Conservation (phyloP, 2,113 vertebrate species). For the Spheniscus mendiculus region DNA sequence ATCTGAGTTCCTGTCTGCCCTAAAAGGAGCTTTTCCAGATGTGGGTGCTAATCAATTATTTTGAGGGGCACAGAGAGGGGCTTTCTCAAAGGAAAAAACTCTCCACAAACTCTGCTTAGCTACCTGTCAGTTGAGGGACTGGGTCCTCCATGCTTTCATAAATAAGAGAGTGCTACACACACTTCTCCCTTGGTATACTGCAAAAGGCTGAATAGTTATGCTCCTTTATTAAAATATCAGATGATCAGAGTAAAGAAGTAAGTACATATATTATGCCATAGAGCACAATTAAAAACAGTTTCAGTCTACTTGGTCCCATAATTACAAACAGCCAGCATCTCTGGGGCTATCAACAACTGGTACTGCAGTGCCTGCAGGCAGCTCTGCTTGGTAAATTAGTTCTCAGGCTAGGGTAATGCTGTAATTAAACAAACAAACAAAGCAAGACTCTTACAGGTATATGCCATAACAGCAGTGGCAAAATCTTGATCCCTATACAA, state of each 20-base stretch:
- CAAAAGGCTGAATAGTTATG: not conserved
- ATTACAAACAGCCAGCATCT: not conserved
- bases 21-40: not conserved
- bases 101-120: not conserved
- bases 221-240: not conserved
- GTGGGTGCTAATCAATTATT: not conserved
- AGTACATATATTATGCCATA: not conserved
- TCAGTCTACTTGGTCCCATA: not conserved
- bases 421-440: conserved; percentile 30
- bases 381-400: not conserved
- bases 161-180: not conserved
- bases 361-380: not conserved
- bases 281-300: conserved; percentile 19
- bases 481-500: not conserved
- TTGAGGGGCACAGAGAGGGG: not conserved
- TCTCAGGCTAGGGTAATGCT: not conserved
- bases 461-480: not conserved
- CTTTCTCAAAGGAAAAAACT: not conserved
- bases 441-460: not conserved
- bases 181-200: not conserved
- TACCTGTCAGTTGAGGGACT: not conserved
- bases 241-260: not conserved
- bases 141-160: not conserved
- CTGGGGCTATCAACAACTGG: not conserved
- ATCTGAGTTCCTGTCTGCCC: not conserved